phyloP scores from a whole-genome alignment of 2,113 vertebrate species.

The Telmatochromis sp. region DNA sequence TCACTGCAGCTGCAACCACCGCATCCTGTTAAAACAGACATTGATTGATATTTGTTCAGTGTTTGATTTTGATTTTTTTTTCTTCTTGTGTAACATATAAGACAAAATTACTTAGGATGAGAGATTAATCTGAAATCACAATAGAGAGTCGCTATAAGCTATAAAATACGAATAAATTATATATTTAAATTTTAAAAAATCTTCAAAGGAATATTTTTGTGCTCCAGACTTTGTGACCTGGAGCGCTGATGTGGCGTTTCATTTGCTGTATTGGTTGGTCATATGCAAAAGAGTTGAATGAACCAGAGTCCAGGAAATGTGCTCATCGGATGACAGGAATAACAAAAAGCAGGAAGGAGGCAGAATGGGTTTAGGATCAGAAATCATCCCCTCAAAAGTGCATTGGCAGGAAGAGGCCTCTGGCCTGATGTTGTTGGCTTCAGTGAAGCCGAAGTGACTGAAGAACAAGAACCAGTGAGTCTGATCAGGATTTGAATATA shows the following conservation, averaged over 20 bases:
- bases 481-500: background rate
- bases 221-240: background rate
- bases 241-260: background rate
- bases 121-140: background rate
- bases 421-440: background rate
- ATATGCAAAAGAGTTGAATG: background rate
- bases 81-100: background rate
- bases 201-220: background rate
- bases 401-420: background rate
- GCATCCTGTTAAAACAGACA: constrained; percentile 21
- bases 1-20: background rate
- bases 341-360: background rate
- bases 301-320: background rate
- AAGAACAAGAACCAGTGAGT: background rate
- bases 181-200: background rate
- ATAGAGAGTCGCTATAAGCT: background rate
- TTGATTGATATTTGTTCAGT: background rate
- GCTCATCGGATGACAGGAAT: background rate
- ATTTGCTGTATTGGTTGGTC: background rate
- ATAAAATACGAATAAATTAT: background rate
- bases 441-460: background rate
- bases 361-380: background rate
- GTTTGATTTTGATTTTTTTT: background rate
- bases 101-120: background rate
- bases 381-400: background rate